Evolutionary conservation across 1,140 invertebrate genomes (phyloP).

Genomic region (Drosophila lacertosa): DNA sequence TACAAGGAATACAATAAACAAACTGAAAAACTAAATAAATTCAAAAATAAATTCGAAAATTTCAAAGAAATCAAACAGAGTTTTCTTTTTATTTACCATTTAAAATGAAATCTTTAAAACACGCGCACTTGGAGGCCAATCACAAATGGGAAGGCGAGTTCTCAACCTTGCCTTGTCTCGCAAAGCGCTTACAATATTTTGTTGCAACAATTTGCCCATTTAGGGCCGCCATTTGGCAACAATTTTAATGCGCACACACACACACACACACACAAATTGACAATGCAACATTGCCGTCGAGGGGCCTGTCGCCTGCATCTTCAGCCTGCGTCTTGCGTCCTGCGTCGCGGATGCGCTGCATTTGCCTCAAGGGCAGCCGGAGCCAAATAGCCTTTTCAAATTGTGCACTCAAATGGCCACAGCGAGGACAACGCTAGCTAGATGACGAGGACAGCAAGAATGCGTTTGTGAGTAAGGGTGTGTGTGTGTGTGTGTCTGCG

Average conservation of each 20-base stretch:
- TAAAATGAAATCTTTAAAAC: neutral
- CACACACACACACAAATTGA: too few species aligned
- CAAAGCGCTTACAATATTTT: slow-evolving; percentile 25
- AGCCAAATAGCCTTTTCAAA: slow-evolving; percentile 78
- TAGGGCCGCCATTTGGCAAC: slow-evolving; percentile 43
- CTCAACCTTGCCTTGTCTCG: slow-evolving; percentile 11
- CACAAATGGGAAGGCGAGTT: neutral
- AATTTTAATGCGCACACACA: slow-evolving; percentile 48
- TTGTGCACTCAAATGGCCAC: slow-evolving; percentile 77
- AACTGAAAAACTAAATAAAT: slow-evolving; percentile 61
- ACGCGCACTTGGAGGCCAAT: neutral
- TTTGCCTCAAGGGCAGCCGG: slow-evolving; percentile 59
- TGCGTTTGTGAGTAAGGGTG: slow-evolving; percentile 6
- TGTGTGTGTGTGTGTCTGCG: neutral
- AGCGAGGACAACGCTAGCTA: slow-evolving; percentile 48
- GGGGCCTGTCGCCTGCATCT: slow-evolving; percentile 22
- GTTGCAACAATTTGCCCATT: slow-evolving; percentile 35
- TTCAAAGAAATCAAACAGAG: slow-evolving; percentile 54
- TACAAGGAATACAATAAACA: slow-evolving; percentile 74
- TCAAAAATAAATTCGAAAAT: slow-evolving; percentile 77
- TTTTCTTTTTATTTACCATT: slow-evolving; percentile 3
- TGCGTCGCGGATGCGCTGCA: slow-evolving; percentile 27
- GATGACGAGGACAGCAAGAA: slow-evolving; percentile 14
- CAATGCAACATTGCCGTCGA: slow-evolving; percentile 41
- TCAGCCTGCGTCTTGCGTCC: slow-evolving; percentile 22